Conservation (phyloP, 2,888 invertebrate species). For the Noctua janthe region DNA sequence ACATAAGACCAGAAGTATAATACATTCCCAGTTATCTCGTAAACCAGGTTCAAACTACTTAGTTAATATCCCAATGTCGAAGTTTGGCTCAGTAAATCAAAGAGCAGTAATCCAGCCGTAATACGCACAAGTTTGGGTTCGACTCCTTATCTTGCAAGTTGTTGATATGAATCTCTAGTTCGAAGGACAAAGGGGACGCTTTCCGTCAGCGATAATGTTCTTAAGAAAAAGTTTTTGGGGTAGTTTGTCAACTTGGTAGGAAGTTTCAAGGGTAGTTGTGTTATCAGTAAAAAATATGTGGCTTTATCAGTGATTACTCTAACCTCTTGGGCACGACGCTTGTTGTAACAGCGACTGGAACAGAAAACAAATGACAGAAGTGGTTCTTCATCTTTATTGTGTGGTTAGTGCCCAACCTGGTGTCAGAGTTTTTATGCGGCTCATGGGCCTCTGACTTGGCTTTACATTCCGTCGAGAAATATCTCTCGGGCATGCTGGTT, state of each 20-base stretch:
- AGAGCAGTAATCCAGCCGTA: constrained; percentile 54
- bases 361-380: not conserved
- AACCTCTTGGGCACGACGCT: not conserved
- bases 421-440: too few species aligned
- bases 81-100: constrained; percentile 61
- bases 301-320: not conserved
- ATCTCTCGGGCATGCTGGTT: not conserved
- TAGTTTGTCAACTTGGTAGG: constrained; percentile 24
- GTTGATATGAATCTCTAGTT: constrained; percentile 51
- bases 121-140: constrained; percentile 55
- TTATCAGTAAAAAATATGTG: constrained; percentile 15
- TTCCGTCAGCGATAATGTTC: not conserved
- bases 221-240: constrained; percentile 29
- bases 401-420: too few species aligned
- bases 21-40: constrained; percentile 24
- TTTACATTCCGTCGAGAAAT: not conserved
- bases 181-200: constrained; percentile 36
- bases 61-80: constrained; percentile 48
- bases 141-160: constrained; percentile 55
- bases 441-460: too few species aligned
- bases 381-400: too few species aligned
- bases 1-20: constrained; percentile 7
- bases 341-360: not conserved
- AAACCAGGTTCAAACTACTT: constrained; percentile 56
- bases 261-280: constrained; percentile 21